phyloP scores from a whole-genome alignment of 1,140 invertebrate genomes.

The Whitmania pigra region DNA sequence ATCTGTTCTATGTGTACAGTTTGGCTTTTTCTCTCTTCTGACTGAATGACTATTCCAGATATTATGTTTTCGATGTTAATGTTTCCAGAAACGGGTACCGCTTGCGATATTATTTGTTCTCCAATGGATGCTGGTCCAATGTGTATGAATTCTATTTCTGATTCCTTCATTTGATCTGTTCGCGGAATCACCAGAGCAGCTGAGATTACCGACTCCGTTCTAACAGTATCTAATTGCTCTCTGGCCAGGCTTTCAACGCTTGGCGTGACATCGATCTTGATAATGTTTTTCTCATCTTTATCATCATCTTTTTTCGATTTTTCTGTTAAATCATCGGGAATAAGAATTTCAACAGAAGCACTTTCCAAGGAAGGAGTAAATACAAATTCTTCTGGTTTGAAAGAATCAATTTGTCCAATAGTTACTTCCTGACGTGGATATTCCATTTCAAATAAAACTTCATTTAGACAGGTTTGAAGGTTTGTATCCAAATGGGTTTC shows the following conservation, averaged over 20 bases:
- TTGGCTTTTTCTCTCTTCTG: neutral
- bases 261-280: constrained; percentile 4
- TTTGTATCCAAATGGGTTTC: neutral
- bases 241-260: constrained; percentile 21
- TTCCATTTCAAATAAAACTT: constrained; percentile 10
- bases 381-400: no score
- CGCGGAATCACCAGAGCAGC: constrained; percentile 15
- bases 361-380: no score
- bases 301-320: no score
- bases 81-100: neutral
- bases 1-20: neutral
- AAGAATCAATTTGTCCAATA: no score
- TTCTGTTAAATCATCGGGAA: no score
- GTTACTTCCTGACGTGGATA: neutral
- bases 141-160: constrained; percentile 13
- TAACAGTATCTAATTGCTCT: constrained; percentile 20
- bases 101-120: neutral
- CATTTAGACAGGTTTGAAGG: neutral
- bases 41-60: neutral
- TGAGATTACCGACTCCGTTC: constrained; percentile 12
- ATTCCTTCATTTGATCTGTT: constrained; percentile 6
- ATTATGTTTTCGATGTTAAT: constrained; percentile 12
- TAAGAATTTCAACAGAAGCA: no score
- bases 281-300: no score
- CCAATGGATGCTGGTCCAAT: neutral